Evolutionary conservation across 2,888 invertebrate species (phyloP).

Genomic region (Caradrina clavipalpis): DNA sequence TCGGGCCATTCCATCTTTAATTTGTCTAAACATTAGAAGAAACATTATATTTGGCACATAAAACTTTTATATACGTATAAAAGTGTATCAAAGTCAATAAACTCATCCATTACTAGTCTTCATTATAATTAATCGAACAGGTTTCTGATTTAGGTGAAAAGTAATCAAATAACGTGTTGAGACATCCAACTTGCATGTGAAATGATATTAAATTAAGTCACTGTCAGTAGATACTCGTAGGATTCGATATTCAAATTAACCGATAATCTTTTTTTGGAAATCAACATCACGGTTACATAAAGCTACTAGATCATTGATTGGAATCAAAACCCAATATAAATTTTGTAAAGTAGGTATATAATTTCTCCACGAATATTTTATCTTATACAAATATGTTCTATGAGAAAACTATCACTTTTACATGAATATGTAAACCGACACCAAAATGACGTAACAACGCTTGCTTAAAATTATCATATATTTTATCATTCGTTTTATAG

Average conservation of each 20-base stretch:
- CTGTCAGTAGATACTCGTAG: not conserved
- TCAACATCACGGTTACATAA: not conserved
- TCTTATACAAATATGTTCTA: not conserved
- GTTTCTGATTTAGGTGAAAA: constrained; percentile 59
- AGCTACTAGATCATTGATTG: not conserved
- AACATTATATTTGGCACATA: constrained; percentile 60
- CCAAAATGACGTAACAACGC: constrained; percentile 18
- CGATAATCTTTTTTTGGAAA: not conserved
- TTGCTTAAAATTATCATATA: constrained; percentile 26
- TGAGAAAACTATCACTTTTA: constrained; percentile 26
- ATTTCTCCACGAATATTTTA: constrained; percentile 13
- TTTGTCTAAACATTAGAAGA: constrained; percentile 54
- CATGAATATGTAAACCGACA: constrained; percentile 26
- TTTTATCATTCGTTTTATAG: constrained; percentile 18
- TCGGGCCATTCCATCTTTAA: constrained; percentile 34
- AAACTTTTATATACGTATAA: constrained; percentile 54
- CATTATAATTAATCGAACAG: constrained; percentile 62
- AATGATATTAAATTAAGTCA: constrained; percentile 30
- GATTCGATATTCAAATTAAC: constrained; percentile 5
- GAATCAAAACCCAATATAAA: not conserved
- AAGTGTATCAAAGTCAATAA: constrained; percentile 66
- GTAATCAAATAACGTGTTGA: constrained; percentile 32
- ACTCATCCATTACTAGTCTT: constrained; percentile 61
- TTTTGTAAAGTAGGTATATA: not conserved
- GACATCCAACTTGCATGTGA: constrained; percentile 20